Conservation (phyloP, 2,797 vertebrate genomes). For the Petrocephalus schoutedeni region DNA sequence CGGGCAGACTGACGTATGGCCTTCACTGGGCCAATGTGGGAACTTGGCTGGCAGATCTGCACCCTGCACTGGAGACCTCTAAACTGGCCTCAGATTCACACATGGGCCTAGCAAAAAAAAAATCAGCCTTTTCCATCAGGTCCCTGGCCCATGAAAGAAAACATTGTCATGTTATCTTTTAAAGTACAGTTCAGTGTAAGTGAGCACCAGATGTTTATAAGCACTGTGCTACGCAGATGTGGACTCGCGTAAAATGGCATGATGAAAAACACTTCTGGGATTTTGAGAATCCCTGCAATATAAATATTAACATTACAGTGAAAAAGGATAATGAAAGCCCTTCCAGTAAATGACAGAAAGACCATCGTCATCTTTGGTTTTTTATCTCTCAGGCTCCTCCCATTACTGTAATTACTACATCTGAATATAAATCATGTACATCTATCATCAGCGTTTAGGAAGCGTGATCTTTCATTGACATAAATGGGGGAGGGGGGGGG, state of each 20-base stretch:
- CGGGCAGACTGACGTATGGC: slow-evolving; percentile 49
- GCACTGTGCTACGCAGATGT: not conserved
- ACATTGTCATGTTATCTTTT: not conserved
- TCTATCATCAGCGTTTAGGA: not conserved
- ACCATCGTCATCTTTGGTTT: not conserved
- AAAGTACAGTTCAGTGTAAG: not conserved
- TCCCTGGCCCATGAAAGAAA: not conserved
- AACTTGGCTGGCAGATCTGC: slow-evolving; percentile 39
- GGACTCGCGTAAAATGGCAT: not conserved
- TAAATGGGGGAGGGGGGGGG: no score
- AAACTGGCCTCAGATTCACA: slow-evolving; percentile 25
- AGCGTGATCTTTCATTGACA: not conserved
- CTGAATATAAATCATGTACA: not conserved
- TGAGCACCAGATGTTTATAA: not conserved
- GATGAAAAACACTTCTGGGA: not conserved
- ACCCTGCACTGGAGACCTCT: slow-evolving; percentile 32
- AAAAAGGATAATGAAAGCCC: not conserved
- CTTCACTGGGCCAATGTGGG: slow-evolving; percentile 48
- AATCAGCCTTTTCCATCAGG: not conserved
- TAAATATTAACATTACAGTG: not conserved
- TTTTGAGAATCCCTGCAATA: not conserved
- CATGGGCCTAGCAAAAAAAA: slow-evolving; percentile 15
- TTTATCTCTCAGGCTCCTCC: not conserved
- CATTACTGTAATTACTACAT: not conserved
- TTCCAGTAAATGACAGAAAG: not conserved